Evolutionary conservation across 1,140 invertebrate species (phyloP).

Genomic region (Bombus confusus): DNA sequence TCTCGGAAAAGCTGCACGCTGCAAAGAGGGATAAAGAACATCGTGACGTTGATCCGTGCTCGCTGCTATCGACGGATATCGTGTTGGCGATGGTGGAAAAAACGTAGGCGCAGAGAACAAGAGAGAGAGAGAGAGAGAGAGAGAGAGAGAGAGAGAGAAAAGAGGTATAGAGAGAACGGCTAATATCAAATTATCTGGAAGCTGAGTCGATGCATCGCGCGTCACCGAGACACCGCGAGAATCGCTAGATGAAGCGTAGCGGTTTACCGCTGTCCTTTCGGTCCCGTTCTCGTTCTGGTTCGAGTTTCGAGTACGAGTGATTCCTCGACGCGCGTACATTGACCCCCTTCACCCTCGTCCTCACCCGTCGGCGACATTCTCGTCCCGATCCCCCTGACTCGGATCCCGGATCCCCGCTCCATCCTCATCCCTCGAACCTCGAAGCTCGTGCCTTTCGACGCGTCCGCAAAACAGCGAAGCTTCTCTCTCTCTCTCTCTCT

Average conservation of each 20-base stretch:
- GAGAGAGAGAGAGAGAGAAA: background rate
- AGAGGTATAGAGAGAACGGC: background rate
- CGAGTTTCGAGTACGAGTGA: conserved; percentile 29
- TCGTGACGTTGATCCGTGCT: background rate
- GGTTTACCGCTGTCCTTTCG: conserved; percentile 27
- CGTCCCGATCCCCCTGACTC: conserved; percentile 16
- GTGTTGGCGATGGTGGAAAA: background rate
- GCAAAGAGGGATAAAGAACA: too few relatives aligned
- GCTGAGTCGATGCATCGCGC: conserved; percentile 19
- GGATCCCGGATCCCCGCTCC: conserved; percentile 22
- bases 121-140: background rate
- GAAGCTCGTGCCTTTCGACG: conserved; percentile 4
- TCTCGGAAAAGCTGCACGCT: background rate
- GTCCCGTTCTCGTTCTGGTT: conserved; percentile 7
- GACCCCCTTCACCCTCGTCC: conserved; percentile 41
- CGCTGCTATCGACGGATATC: background rate
- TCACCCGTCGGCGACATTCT: conserved; percentile 33
- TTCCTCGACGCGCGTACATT: conserved; percentile 31
- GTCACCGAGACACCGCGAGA: conserved; percentile 24
- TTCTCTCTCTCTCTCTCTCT: background rate
- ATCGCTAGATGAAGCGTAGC: conserved; percentile 15
- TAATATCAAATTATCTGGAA: conserved; percentile 52
- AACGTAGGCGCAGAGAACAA: background rate
- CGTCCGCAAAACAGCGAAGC: background rate
- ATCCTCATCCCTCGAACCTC: conserved; percentile 13